Evolutionary conservation across 2,797 vertebrate species (phyloP), one percentile per base, ranked within the genome.

Genomic region (Notamacropus eugenii): DNA sequence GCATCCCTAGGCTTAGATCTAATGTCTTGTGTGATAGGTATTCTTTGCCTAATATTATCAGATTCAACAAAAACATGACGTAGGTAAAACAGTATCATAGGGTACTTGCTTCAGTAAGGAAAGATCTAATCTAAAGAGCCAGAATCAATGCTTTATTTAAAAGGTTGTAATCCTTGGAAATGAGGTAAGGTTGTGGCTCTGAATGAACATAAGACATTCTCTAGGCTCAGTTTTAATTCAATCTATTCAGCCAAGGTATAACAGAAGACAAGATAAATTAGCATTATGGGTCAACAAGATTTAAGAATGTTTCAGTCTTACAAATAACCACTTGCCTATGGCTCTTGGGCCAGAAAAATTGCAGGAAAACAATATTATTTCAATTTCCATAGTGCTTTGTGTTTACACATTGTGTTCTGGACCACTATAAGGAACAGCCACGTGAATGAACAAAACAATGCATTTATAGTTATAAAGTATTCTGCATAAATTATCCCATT

Each of bases 201-300:
- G 87, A 31, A 59, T 52, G 74, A 92, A 58, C 91, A 58, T 31
- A 96, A 94, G 12, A 91, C 0, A 58, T 67, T 54, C 22, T 94
- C 67, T 54, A 92, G 94, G 93, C 31, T 58, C 93, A 91, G 90
- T 74, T 93, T 90, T 87, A 93, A 5, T 92, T 90, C 92, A 46
- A 96, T 93, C 92, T 90, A 52, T 91, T 92, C 93, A 95, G 82
- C 59, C 59, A 54, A 22, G 92, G 19, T 93, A 56, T 34, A 82
- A 56, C 54, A 96, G 31, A 94, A 54, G 11, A 94, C 54, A 90
- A 31, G 2, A 52, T 95, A 92, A 94, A 93, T 93, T 95, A 92
- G 94, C 59, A 93, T 14, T 90, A 82, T 28, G 56, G 50, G 55
- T 55, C 56, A 52, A 46, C 58, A 93, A 96, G 92, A 27, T 57